Evolutionary conservation across 2,888 invertebrate species (phyloP).

Genomic region (Schrankia costaestrigalis): DNA sequence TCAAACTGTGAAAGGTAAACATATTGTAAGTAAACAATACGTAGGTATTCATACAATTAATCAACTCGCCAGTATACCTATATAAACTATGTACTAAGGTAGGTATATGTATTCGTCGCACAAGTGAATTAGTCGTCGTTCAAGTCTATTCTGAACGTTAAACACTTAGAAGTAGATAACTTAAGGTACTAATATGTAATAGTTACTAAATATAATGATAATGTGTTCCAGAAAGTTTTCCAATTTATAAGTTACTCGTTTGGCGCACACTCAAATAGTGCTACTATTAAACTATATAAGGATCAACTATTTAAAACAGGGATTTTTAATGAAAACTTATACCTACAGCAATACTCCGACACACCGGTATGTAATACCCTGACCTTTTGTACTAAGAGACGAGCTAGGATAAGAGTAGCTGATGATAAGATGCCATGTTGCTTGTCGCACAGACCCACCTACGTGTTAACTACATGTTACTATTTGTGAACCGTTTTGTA

Average conservation of each 20-base stretch:
- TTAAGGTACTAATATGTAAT: conserved; percentile 21
- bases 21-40: too few species aligned
- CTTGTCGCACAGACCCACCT: too few species aligned
- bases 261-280: conserved; percentile 50
- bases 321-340: conserved; percentile 56
- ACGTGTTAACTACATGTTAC: too few species aligned
- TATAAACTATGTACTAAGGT: conserved; percentile 8
- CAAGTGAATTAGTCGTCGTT: too few species aligned
- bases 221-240: conserved; percentile 76
- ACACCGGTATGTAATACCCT: conserved; percentile 35
- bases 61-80: too few species aligned
- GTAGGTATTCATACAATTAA: too few species aligned
- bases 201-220: conserved; percentile 35
- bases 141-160: too few species aligned
- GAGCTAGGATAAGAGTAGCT: conserved; percentile 35
- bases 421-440: too few species aligned
- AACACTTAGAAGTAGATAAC: conserved; percentile 1
- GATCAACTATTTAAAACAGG: conserved; percentile 64
- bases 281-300: conserved; percentile 42
- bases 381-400: conserved; percentile 36
- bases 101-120: too few species aligned
- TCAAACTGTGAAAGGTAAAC: too few species aligned
- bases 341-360: conserved; percentile 33
- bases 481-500: too few species aligned
- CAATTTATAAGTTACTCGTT: conserved; percentile 53